A percentile compares a stretch with the other conserved stretches of the same genome.
Evolutionary conservation across 2,113 vertebrate genomes (phyloP).

Genomic region (Melanocharis versteri): DNA sequence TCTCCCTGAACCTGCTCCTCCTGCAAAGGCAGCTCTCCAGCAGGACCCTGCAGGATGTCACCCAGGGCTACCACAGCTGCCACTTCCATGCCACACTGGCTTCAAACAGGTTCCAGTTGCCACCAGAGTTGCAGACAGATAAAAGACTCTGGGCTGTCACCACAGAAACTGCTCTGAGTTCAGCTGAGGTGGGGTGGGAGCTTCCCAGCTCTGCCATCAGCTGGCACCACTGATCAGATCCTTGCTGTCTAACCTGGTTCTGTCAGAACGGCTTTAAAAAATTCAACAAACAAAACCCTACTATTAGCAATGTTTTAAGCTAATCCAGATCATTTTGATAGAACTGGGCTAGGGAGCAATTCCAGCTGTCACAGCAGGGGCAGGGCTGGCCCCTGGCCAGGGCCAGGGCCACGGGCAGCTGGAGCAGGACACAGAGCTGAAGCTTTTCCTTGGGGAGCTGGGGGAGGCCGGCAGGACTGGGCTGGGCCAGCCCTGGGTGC

Average conservation of each 20-base stretch:
- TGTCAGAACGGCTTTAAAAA: constrained; percentile 45
- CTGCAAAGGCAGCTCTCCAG: background rate
- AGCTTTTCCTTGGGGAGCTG: background rate
- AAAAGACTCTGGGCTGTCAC: background rate
- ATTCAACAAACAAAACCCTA: constrained; percentile 20
- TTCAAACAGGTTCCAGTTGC: background rate
- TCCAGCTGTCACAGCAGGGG: background rate
- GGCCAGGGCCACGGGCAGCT: background rate
- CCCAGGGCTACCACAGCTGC: background rate
- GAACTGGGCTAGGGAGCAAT: constrained; percentile 30
- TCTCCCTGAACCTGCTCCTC: background rate
- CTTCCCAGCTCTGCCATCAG: background rate
- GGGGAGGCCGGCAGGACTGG: background rate
- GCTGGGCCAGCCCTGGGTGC: background rate
- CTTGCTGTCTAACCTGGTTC: constrained; percentile 41
- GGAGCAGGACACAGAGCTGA: background rate
- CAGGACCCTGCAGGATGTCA: background rate
- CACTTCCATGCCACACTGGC: background rate
- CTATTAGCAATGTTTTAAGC: constrained; percentile 44
- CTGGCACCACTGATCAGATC: background rate
- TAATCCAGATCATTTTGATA: constrained; percentile 44
- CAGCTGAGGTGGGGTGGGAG: background rate
- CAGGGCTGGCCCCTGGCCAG: background rate
- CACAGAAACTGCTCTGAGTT: background rate
- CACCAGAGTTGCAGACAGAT: background rate